phyloP scores from a whole-genome alignment of 1,140 invertebrate species.

The Heliconius congener region DNA sequence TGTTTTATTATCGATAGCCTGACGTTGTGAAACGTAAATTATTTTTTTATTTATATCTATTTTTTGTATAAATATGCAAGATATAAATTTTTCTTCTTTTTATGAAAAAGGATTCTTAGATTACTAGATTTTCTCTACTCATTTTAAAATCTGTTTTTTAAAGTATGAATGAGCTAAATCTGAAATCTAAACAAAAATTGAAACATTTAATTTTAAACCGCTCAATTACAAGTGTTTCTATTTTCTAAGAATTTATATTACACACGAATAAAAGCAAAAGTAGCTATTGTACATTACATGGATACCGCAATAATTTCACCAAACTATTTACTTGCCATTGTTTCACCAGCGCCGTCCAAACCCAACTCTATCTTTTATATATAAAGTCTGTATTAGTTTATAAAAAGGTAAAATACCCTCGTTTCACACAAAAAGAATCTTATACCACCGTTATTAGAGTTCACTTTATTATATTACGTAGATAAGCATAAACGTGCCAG shows the following conservation, averaged over 20 bases:
- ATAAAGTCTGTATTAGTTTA: slow-evolving; percentile 24
- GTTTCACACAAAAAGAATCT: not conserved
- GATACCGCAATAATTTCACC: slow-evolving; percentile 36
- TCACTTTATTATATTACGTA: not conserved
- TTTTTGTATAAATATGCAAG: too few species aligned
- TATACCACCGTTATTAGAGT: not conserved
- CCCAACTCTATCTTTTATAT: slow-evolving; percentile 3
- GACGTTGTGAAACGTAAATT: not conserved
- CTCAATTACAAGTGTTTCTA: not conserved
- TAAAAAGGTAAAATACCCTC: not conserved
- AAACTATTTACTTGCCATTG: slow-evolving; percentile 20
- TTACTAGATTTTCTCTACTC: not conserved
- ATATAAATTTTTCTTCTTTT: too few species aligned
- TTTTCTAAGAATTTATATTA: not conserved
- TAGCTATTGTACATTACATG: slow-evolving; percentile 12
- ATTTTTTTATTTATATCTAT: too few species aligned
- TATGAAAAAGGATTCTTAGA: too few species aligned
- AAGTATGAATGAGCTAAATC: not conserved
- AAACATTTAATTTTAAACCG: not conserved
- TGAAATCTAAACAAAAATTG: not conserved
- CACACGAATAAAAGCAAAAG: slow-evolving; percentile 26
- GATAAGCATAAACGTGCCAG: slow-evolving; percentile 35
- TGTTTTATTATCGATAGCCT: not conserved
- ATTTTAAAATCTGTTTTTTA: not conserved
- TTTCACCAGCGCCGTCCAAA: not conserved